A percentile compares a stretch with the other conserved stretches of the same genome.
These are phyloP conservation scores for Nibea albiflora DNA, from an alignment of 2,113 vertebrate species.

Conservation along the genomic window DNA sequence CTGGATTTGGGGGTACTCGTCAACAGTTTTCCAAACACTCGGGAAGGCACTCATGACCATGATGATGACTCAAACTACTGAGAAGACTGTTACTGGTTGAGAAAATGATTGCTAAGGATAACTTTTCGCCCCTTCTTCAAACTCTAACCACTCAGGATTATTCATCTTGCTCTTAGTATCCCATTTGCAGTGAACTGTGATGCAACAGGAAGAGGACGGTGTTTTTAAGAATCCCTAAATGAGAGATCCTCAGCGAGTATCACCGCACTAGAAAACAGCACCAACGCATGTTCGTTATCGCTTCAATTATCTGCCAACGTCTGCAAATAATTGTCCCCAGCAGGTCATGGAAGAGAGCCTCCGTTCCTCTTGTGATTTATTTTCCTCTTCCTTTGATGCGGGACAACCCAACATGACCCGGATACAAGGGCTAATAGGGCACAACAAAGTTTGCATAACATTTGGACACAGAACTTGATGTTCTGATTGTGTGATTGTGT, in stretches of 20 bases:
- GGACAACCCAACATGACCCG: conserved; percentile 65
- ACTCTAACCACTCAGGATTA: conserved; percentile 12
- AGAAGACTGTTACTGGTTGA: conserved; percentile 10
- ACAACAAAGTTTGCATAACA: conserved; percentile 73
- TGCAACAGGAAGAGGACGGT: conserved; percentile 10
- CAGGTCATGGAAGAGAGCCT: conserved; percentile 73
- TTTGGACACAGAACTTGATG: conserved; percentile 60
- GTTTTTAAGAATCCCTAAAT: background rate
- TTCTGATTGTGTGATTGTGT: conserved; percentile 47
- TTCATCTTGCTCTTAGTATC: conserved; percentile 13
- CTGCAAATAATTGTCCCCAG: conserved; percentile 67
- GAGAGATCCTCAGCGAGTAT: background rate
- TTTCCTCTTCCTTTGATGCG: conserved; percentile 65
- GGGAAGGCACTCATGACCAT: background rate
- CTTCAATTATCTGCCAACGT: conserved; percentile 62
- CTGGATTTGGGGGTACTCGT: conserved; percentile 3
- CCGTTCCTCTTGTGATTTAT: conserved; percentile 54
- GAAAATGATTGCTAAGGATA: background rate
- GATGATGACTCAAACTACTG: conserved; percentile 19
- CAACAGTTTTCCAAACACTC: conserved; percentile 4
- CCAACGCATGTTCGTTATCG: conserved; percentile 59
- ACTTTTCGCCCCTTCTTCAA: conserved; percentile 22
- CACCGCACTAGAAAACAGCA: conserved; percentile 23
- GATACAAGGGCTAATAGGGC: conserved; percentile 64
- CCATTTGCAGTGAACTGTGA: conserved; percentile 4